A percentile compares a stretch with the other conserved stretches of the same genome.
These are phyloP conservation scores for Apus apus DNA, from an alignment of 2,113 vertebrate species.

Conservation along the genomic window DNA sequence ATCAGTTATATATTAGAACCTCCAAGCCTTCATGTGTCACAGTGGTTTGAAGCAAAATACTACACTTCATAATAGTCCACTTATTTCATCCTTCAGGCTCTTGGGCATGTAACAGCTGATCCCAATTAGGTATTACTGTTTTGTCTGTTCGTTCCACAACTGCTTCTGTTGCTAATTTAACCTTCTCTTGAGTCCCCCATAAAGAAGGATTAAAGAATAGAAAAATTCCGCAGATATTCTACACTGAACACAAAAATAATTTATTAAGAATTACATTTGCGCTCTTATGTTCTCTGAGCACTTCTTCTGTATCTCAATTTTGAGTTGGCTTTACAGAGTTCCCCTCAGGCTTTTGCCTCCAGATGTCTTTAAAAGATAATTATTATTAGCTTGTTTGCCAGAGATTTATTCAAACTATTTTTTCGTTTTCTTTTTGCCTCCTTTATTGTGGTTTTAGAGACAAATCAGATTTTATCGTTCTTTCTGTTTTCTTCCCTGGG, in stretches of 20 bases:
- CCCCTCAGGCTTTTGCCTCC: not conserved
- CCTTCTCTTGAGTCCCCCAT: not conserved
- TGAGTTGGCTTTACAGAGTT: not conserved
- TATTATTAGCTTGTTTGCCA: slow-evolving; percentile 1
- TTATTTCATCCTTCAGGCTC: slow-evolving; percentile 34
- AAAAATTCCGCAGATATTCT: not conserved
- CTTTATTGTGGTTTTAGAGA: not conserved
- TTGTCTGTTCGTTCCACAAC: not conserved
- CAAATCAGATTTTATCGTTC: not conserved
- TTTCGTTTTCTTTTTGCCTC: not conserved
- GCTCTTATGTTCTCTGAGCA: not conserved
- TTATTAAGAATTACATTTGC: not conserved
- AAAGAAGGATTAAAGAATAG: not conserved
- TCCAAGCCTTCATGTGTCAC: not conserved
- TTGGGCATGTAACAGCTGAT: not conserved
- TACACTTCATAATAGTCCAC: not conserved
- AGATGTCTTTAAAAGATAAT: not conserved
- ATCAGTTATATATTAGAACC: not conserved
- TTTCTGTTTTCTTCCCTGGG: not conserved
- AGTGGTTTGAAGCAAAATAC: slow-evolving; percentile 8
- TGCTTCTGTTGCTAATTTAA: not conserved
- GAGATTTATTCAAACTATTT: slow-evolving; percentile 15
- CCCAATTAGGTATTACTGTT: not conserved
- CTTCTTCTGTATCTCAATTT: not conserved
- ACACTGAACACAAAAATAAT: not conserved